Base-by-base conservation (phyloP, 92 coral and sea anemone genomes). In the Isaurus tuberculatus region DNA sequence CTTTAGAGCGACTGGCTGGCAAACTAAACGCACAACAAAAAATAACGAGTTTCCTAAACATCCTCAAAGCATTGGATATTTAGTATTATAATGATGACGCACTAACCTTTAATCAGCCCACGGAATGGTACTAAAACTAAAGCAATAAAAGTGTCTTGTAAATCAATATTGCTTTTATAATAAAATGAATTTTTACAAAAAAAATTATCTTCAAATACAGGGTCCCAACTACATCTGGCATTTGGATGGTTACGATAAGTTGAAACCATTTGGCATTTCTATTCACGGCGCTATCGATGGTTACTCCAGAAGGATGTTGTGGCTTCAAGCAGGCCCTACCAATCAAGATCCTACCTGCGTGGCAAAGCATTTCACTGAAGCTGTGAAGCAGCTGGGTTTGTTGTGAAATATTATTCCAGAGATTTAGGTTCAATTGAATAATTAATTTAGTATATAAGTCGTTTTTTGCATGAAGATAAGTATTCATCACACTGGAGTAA, bases 201-300 rank as follows among this genome's bases (percentile, higher is more conserved):
- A 37, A 9, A 37, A 37, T 37, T 37, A 0, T 4, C 40, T 30
- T 15, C 36, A 6, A 32, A 68, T 13, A 16, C 26, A 65, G 46
- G 77, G 85, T 5, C 85, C 85, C 15, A 81, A 81, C 27, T 65
- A 65, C 28, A 22, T 65, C 26, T 81, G 85, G 86, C 86, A 81
- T n/a, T 5, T 81, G 6, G 86, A 81, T n/a, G 86, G 86, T 3
- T 32, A 81, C 3, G 78, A 81, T 15, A 80, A 80, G 37, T 36
- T 80, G 31, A 46, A 68, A 68, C 73, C 73, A 2, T 68, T 2
- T 33, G 73, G 73, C 73, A 68, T 68, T 15, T 19, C 49, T 64
- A 80, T 80, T 64, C 85, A 65, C 46, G 86, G 86, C 32, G 53
- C 64, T 22, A 67, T 81, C 20, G 86, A 81, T 81, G 86, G 86